Evolutionary conservation across 1,140 invertebrate species (phyloP).

Genomic region (Araneus ventricosus): DNA sequence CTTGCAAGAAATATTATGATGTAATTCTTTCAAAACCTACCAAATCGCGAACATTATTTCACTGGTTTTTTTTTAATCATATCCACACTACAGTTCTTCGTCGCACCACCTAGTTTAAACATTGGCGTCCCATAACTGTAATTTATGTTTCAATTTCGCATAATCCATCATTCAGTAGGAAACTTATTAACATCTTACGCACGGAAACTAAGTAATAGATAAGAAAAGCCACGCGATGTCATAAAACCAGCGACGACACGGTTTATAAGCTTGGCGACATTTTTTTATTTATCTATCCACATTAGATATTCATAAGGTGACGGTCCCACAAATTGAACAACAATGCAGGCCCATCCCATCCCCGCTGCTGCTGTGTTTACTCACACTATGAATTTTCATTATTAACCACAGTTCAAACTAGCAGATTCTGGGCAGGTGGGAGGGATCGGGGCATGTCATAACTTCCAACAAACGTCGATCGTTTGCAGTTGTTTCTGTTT

Average conservation of each 20-base stretch:
- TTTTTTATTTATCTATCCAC: neutral
- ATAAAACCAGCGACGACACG: neutral
- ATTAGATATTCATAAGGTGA: neutral
- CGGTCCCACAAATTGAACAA: constrained; percentile 26
- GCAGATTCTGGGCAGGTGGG: neutral
- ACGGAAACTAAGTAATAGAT: neutral
- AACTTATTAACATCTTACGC: neutral
- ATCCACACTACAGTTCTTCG: neutral
- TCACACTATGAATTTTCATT: neutral
- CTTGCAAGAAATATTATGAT: too few species aligned
- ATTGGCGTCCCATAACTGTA: neutral
- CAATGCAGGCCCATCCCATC: neutral
- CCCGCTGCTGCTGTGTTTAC: neutral
- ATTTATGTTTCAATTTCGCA: constrained; percentile 1
- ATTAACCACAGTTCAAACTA: neutral
- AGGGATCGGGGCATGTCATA: neutral
- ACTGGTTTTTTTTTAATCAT: neutral
- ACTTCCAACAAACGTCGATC: constrained; percentile 13
- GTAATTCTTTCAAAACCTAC: too few species aligned
- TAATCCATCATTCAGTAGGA: neutral
- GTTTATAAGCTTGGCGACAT: neutral
- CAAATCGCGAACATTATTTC: too few species aligned
- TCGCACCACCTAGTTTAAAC: neutral
- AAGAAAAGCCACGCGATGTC: neutral
- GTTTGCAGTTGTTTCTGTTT: neutral